Evolutionary conservation across 1,140 invertebrate species (phyloP).

Genomic region (Drosophila dunni): DNA sequence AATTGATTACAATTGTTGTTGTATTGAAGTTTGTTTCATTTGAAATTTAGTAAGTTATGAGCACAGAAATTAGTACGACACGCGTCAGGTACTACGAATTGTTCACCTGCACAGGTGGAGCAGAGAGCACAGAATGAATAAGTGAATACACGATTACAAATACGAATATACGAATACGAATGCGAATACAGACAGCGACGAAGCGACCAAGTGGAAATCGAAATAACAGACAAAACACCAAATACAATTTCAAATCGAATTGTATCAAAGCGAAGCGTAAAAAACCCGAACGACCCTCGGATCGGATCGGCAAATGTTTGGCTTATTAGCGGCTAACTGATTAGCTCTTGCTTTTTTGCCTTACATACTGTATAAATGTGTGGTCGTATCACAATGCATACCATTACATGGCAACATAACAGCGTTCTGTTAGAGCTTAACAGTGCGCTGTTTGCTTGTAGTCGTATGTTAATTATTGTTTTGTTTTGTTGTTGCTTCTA

Average conservation of each 20-base stretch:
- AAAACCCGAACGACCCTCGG: conserved; percentile 37
- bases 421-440: conserved; percentile 26
- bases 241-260: conserved; percentile 25
- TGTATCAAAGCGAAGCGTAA: conserved; percentile 24
- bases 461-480: conserved; percentile 8
- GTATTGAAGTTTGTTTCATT: conserved; percentile 17
- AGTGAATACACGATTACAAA: conserved; percentile 60
- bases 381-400: not conserved
- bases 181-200: conserved; percentile 3
- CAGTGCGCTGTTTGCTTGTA: conserved; percentile 12
- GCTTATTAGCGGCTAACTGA: conserved; percentile 47
- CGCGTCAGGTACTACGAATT: conserved; percentile 45
- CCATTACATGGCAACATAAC: not conserved
- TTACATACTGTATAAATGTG: too few species aligned
- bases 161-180: conserved; percentile 13
- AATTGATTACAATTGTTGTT: conserved; percentile 19
- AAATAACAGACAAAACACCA: conserved; percentile 32
- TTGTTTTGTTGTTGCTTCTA: conserved; percentile 14
- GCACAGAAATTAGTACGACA: conserved; percentile 58
- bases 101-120: conserved; percentile 79
- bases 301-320: conserved; percentile 43
- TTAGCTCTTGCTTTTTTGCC: conserved; percentile 25
- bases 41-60: conserved; percentile 21
- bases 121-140: conserved; percentile 73
- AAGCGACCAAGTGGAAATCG: conserved; percentile 22